phyloP scores from a whole-genome alignment of 2,888 invertebrate species.

The Amphipyra berbera region DNA sequence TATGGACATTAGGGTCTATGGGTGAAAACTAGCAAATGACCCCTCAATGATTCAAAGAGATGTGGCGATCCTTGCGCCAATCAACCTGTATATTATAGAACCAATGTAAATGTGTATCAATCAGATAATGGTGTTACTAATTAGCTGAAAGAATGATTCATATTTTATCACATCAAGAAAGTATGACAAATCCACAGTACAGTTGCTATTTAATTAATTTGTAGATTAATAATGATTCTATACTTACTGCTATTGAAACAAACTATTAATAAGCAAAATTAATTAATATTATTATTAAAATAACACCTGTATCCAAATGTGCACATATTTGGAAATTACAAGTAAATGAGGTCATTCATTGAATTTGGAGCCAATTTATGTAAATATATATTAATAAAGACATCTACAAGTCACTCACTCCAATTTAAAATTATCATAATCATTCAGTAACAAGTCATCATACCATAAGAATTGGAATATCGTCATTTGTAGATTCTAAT shows the following conservation, averaged over 20 bases:
- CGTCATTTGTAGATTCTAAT: constrained; percentile 29
- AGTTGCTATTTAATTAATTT: not conserved
- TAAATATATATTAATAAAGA: constrained; percentile 25
- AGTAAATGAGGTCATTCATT: constrained; percentile 39
- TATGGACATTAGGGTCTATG: too few relatives aligned
- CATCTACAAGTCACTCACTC: constrained; percentile 4
- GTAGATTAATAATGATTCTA: too few relatives aligned
- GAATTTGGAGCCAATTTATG: constrained; percentile 23
- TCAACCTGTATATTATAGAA: not conserved
- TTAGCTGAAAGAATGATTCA: constrained; percentile 27
- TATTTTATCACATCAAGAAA: constrained; percentile 21
- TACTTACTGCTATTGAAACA: too few relatives aligned
- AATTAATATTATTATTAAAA: not conserved
- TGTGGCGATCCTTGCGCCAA: too few relatives aligned
- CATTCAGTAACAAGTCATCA: not conserved
- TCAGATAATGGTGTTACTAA: constrained; percentile 25
- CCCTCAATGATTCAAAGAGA: too few relatives aligned
- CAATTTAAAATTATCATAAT: not conserved
- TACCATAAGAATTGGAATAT: constrained; percentile 18
- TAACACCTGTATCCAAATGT: constrained; percentile 3
- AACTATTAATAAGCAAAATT: too few relatives aligned
- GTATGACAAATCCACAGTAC: constrained; percentile 2
- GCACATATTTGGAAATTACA: constrained; percentile 15
- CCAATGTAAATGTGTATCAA: constrained; percentile 8
- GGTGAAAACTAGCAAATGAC: too few relatives aligned